Percentiles rank a stretch among this genome's conserved stretches.
Conservation (phyloP, 2,113 vertebrate species). For the Scomber colias region DNA sequence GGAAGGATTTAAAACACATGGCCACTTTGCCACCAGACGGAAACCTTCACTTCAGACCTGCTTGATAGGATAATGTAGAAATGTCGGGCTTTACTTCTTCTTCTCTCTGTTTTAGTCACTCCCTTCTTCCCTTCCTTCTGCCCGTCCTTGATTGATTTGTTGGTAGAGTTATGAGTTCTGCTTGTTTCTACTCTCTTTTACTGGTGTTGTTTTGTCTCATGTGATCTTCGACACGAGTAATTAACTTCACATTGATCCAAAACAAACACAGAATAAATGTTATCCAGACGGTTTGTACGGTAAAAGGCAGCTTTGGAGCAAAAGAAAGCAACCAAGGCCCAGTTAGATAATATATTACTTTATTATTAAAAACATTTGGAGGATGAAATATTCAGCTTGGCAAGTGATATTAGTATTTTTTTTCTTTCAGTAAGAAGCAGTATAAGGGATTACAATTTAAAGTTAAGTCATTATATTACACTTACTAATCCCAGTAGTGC, state of each 20-base stretch:
- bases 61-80: constrained; percentile 24
- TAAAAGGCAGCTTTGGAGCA: not conserved
- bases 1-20: constrained; percentile 77
- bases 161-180: not conserved
- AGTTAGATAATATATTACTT: too few relatives aligned
- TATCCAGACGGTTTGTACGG: not conserved
- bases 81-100: constrained; percentile 4
- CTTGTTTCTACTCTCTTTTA: not conserved
- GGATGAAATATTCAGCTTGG: too few relatives aligned
- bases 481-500: too few relatives aligned
- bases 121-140: not conserved
- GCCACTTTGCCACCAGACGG: constrained; percentile 48
- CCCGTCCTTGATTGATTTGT: not conserved
- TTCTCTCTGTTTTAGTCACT: not conserved
- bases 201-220: not conserved
- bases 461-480: too few relatives aligned
- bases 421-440: too few relatives aligned
- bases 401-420: too few relatives aligned
- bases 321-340: not conserved
- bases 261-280: constrained; percentile 20
- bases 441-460: too few relatives aligned
- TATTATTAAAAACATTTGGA: too few relatives aligned
- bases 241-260: constrained; percentile 27
- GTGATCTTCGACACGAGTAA: constrained; percentile 35
- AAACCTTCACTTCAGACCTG: constrained; percentile 50